These are phyloP conservation scores for Drosophila gaucha DNA, from an alignment of 2,888 invertebrate genomes.

Conservation along the genomic window DNA sequence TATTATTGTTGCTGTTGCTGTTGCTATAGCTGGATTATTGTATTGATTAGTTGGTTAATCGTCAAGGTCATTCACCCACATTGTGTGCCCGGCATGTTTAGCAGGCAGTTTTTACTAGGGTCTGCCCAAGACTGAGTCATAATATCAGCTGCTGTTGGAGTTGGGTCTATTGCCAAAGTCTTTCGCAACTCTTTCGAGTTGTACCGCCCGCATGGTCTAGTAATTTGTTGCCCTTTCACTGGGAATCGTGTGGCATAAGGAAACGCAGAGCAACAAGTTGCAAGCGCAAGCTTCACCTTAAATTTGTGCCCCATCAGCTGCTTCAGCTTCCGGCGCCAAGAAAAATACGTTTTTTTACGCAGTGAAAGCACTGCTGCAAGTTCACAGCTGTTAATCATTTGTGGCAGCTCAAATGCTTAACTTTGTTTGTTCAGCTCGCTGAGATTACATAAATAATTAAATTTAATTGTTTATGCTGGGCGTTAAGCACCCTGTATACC, in stretches of 20 bases:
- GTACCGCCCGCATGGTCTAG: slow-evolving; percentile 43
- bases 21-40: slow-evolving; percentile 47
- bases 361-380: slow-evolving; percentile 48
- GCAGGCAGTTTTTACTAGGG: slow-evolving; percentile 5
- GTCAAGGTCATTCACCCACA: slow-evolving; percentile 78
- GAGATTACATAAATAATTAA: slow-evolving; percentile 44
- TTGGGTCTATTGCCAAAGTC: background rate
- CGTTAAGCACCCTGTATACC: background rate
- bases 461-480: background rate
- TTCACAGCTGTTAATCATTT: slow-evolving; percentile 46
- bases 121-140: slow-evolving; percentile 30
- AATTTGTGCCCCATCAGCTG: slow-evolving; percentile 40
- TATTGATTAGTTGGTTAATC: slow-evolving; percentile 62
- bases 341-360: slow-evolving; percentile 20
- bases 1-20: slow-evolving; percentile 35
- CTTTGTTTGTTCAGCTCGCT: slow-evolving; percentile 20
- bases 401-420: slow-evolving; percentile 36
- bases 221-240: slow-evolving; percentile 18
- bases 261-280: slow-evolving; percentile 27
- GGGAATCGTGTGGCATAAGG: slow-evolving; percentile 21
- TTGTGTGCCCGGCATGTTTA: slow-evolving; percentile 59
- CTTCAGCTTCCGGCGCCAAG: slow-evolving; percentile 41
- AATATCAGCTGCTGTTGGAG: background rate
- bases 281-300: background rate
- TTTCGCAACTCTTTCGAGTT: slow-evolving; percentile 43